Evolutionary conservation across 2,797 vertebrate genomes (phyloP).

Genomic region (Loris lydekkerianus): DNA sequence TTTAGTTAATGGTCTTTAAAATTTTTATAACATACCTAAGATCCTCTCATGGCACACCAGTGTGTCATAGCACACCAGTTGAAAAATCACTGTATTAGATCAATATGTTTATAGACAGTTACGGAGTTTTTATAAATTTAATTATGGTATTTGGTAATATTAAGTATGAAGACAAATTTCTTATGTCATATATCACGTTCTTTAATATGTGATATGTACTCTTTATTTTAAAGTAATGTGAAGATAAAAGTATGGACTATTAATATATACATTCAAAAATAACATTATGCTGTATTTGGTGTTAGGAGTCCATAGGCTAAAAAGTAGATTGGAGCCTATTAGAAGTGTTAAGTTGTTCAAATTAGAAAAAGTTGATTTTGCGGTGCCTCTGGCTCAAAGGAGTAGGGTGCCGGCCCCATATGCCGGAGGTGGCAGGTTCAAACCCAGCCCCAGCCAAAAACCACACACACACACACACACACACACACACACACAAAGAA

Average conservation of each 20-base stretch:
- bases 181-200: background rate
- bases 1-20: too few species aligned
- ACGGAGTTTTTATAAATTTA: background rate
- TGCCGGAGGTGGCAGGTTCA: too few species aligned
- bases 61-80: too few species aligned
- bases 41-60: too few species aligned
- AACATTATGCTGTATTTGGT: background rate
- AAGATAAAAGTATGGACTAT: background rate
- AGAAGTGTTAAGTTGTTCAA: background rate
- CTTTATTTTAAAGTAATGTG: slow-evolving; percentile 5
- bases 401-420: too few species aligned
- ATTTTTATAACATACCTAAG: too few species aligned
- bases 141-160: background rate
- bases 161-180: background rate
- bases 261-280: slow-evolving; percentile 1
- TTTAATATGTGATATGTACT: background rate
- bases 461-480: too few species aligned
- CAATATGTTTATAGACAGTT: background rate
- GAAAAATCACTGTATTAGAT: background rate
- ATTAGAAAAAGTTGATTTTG: background rate
- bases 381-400: too few species aligned
- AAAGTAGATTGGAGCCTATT: background rate
- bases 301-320: background rate
- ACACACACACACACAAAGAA: too few species aligned
- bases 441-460: too few species aligned